Evolutionary conservation across 2,888 invertebrate species (phyloP).

Genomic region (Phortica okadai): DNA sequence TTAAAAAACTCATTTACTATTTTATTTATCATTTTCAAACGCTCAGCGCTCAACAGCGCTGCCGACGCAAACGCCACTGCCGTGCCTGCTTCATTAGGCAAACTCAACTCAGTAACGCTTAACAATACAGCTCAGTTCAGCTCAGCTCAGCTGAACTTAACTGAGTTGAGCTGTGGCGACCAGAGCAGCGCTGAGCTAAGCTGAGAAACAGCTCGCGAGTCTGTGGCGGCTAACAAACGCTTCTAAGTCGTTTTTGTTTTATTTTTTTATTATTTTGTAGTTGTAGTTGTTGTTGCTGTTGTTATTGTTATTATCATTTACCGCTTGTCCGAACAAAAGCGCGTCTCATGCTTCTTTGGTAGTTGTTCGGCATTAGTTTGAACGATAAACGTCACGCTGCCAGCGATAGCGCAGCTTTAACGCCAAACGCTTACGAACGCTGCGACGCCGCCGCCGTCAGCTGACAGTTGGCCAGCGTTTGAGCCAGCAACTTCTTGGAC

Average conservation of each 20-base stretch:
- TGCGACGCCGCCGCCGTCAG: constrained; percentile 42
- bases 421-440: not conserved
- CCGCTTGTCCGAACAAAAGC: constrained; percentile 61
- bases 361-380: constrained; percentile 35
- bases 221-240: constrained; percentile 26
- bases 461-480: constrained; percentile 45
- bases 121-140: no score
- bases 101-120: not conserved
- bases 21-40: not conserved
- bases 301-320: constrained; percentile 70
- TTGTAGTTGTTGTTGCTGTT: not conserved
- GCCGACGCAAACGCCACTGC: not conserved
- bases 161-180: not conserved
- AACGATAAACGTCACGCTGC: constrained; percentile 53
- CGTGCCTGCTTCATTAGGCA: not conserved
- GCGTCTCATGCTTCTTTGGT: constrained; percentile 40
- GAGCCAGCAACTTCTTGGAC: constrained; percentile 75
- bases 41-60: not conserved
- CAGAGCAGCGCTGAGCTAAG: not conserved
- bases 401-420: constrained; percentile 36
- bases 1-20: not conserved
- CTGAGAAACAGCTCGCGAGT: not conserved
- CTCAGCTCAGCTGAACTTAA: not conserved
- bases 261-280: constrained; percentile 61
- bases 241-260: constrained; percentile 7